Evolutionary conservation across 2,113 vertebrate genomes (phyloP), one percentile per base, ranked within the genome.

Genomic region (Noturus placidus): DNA sequence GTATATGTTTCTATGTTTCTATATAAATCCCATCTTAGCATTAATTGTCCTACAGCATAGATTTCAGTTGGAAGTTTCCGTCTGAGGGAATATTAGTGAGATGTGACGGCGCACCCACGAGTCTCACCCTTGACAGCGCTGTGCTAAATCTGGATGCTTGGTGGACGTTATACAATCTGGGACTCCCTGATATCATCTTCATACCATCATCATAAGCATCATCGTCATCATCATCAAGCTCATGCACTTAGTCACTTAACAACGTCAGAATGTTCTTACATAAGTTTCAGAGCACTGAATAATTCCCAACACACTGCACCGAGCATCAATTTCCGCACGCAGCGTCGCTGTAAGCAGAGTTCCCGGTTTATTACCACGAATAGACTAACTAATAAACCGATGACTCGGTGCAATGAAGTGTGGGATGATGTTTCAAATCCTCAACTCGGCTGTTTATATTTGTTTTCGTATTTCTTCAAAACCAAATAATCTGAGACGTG

Each of bases 371-470:
- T 80, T 57, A 57, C n/a, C 17, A 19, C 13, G 57, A 57, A 57
- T 35, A 80, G 35, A 57, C 17, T 19, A 35, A 15, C n/a, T 35
- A 22, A 80, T 80, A 80, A 57, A 56, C 7, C 17, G 30, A 80
- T 80, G n/a, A 80, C 72, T 50, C 42, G 13, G 52, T 80, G 78
- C 57, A 80, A 80, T 80, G 78, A 22, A 33, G 52, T 57, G 78
- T 79, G 30, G 78, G 78, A 35, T 22, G 78, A 57, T 80, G 52
- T 35, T 57, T 80, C 78, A 80, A 57, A n/a, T 50, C 33, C 2
- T 38, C 35, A 38, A 72, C 33, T 72, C 72, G 50, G 74, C 52
- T 17, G 10, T 2, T 57, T 57, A 22, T 61, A 33, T 19, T 5
- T 57, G 33, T 59, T 61, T 33, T 15, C 4, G 0, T n/a, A 50